phyloP scores from a whole-genome alignment of 2,797 vertebrate species.

The Sebastes vulpes region DNA sequence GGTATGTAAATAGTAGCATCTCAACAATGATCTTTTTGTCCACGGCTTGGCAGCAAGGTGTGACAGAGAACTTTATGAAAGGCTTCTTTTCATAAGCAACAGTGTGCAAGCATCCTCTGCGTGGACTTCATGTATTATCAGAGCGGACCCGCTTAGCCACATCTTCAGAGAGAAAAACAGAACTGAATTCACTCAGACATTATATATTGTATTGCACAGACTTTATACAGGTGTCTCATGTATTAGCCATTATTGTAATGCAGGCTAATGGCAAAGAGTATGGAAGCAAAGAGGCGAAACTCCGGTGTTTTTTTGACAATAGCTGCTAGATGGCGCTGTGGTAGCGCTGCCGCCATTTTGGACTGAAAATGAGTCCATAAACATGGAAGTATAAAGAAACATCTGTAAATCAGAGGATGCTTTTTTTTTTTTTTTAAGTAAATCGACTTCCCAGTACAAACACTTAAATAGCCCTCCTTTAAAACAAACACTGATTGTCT shows the following conservation, averaged over 20 bases:
- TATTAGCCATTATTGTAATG: not conserved
- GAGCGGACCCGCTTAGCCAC: not conserved
- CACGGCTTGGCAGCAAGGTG: constrained; percentile 37
- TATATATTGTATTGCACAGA: not conserved
- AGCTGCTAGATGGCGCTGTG: too few relatives aligned
- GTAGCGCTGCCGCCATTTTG: too few relatives aligned
- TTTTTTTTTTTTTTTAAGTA: too few relatives aligned
- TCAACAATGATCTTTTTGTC: constrained; percentile 38
- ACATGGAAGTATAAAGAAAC: too few relatives aligned
- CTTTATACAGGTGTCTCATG: not conserved
- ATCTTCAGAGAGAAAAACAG: not conserved
- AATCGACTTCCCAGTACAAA: too few relatives aligned
- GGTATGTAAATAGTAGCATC: constrained; percentile 26
- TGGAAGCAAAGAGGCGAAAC: too few relatives aligned
- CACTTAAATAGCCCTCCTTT: too few relatives aligned
- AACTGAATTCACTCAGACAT: not conserved
- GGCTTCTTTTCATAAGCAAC: not conserved
- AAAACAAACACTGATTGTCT: too few relatives aligned
- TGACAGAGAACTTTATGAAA: constrained; percentile 11
- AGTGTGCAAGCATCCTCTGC: not conserved
- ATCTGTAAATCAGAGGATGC: too few relatives aligned
- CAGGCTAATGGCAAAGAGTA: too few relatives aligned
- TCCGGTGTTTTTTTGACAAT: not conserved
- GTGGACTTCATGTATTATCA: not conserved
- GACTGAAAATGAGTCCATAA: too few relatives aligned